A percentile compares a stretch with the other conserved stretches of the same genome.
These are phyloP conservation scores for Drosophila limbata DNA, from an alignment of 2,888 invertebrate genomes.

Conservation along the genomic window DNA sequence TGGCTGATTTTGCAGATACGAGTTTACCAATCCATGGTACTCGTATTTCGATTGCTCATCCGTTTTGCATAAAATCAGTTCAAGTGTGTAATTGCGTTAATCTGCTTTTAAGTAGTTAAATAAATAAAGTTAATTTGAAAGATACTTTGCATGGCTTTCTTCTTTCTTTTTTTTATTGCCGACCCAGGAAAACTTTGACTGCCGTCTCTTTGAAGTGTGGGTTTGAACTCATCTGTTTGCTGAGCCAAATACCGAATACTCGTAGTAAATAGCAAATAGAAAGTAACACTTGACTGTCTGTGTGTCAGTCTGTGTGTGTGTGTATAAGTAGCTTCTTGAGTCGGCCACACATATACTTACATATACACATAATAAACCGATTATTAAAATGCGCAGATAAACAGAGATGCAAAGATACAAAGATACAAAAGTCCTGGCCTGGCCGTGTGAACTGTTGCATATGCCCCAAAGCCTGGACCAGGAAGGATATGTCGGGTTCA, in stretches of 20 bases:
- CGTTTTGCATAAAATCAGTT: conserved; percentile 77
- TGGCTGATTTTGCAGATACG: conserved; percentile 26
- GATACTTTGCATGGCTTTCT: conserved; percentile 69
- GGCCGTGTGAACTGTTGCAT: conserved; percentile 77
- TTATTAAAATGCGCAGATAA: conserved; percentile 69
- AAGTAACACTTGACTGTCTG: conserved; percentile 45
- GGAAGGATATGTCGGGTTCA: conserved; percentile 31
- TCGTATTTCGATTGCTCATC: conserved; percentile 40
- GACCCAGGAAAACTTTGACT: conserved; percentile 47
- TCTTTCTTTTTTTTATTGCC: conserved; percentile 25
- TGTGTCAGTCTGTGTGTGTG: conserved; percentile 18
- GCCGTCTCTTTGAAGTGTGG: conserved; percentile 65
- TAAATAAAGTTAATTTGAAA: conserved; percentile 84
- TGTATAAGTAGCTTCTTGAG: conserved; percentile 46
- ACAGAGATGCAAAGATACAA: conserved; percentile 51
- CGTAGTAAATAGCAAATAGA: conserved; percentile 43
- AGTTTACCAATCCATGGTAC: conserved; percentile 1
- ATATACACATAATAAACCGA: conserved; percentile 71
- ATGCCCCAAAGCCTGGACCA: conserved; percentile 60
- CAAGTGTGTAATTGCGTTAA: conserved; percentile 85
- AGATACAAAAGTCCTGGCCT: conserved; percentile 40
- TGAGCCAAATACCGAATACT: conserved; percentile 21
- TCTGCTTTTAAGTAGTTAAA: conserved; percentile 84
- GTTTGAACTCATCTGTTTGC: conserved; percentile 32
- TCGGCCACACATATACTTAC: conserved; percentile 14